Evolutionary conservation across 2,797 vertebrate genomes (phyloP).

Genomic region (Catharus ustulatus): DNA sequence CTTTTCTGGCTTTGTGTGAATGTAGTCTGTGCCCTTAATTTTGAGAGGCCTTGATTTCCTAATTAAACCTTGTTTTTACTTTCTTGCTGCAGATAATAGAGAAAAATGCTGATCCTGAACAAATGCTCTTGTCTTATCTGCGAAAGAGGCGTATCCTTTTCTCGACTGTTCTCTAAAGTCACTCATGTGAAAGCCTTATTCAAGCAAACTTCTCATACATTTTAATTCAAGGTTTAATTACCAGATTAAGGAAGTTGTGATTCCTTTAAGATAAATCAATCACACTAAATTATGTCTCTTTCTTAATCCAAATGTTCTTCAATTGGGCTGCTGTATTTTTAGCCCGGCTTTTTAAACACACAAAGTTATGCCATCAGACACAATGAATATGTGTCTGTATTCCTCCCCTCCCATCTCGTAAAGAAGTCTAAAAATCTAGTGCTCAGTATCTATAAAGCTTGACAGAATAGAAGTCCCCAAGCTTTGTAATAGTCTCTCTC

Average conservation of each 20-base stretch:
- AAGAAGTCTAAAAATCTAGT: background rate
- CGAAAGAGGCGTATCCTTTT: conserved; percentile 85
- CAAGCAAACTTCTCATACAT: background rate
- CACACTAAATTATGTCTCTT: background rate
- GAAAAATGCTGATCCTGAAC: conserved; percentile 85
- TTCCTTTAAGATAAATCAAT: background rate
- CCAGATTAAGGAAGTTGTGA: background rate
- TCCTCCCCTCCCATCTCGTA: background rate
- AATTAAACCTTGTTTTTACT: background rate
- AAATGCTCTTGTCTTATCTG: conserved; percentile 84
- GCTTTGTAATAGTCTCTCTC: background rate
- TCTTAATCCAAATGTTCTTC: background rate
- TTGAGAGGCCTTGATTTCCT: background rate
- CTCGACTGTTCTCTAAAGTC: background rate
- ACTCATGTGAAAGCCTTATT: background rate
- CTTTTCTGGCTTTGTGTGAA: background rate
- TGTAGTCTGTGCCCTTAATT: background rate
- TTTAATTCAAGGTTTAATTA: background rate
- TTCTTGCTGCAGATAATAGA: conserved; percentile 79
- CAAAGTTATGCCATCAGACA: background rate
- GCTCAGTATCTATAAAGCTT: background rate
- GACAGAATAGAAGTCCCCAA: background rate
- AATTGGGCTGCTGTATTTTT: background rate
- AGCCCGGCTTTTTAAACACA: background rate
- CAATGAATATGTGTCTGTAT: background rate